Conservation (phyloP, 2,888 invertebrate genomes). For the Cephus pulcher region DNA sequence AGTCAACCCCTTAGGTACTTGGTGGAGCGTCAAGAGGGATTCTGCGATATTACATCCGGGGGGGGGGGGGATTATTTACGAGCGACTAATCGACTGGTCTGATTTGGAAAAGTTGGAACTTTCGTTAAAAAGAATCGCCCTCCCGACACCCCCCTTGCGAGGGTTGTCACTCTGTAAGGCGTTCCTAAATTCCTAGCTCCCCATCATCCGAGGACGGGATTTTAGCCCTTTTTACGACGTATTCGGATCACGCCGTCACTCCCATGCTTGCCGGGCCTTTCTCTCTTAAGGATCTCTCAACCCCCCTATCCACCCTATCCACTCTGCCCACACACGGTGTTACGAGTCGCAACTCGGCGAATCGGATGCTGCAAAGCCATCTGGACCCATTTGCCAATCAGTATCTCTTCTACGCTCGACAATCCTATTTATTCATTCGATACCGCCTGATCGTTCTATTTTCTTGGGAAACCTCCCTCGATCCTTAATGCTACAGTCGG, state of each 20-base stretch:
- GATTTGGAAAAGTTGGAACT: not conserved
- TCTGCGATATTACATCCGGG: not conserved
- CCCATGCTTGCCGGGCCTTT: not conserved
- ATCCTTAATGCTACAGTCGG: not conserved
- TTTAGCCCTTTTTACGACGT: not conserved
- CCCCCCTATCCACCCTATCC: not conserved
- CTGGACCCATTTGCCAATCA: not conserved
- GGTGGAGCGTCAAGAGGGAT: not conserved
- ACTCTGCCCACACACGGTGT: not conserved
- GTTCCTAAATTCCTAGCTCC: not conserved
- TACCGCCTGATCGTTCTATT: not conserved
- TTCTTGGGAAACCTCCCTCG: not conserved
- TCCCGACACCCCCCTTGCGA: not conserved
- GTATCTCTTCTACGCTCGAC: not conserved
- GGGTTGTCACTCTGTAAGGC: not conserved
- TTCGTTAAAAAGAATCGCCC: slow-evolving; percentile 19
- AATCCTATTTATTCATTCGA: not conserved
- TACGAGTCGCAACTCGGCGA: not conserved
- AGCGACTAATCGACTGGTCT: slow-evolving; percentile 9
- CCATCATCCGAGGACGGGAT: not conserved
- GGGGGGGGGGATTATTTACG: slow-evolving; percentile 4
- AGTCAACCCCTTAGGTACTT: not conserved
- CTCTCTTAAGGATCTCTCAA: not conserved
- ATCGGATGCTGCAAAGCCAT: not conserved
- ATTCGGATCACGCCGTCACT: not conserved